These are phyloP conservation scores for Drosophila pseudotalamancana DNA, from an alignment of 2,888 invertebrate genomes.

Conservation along the genomic window DNA sequence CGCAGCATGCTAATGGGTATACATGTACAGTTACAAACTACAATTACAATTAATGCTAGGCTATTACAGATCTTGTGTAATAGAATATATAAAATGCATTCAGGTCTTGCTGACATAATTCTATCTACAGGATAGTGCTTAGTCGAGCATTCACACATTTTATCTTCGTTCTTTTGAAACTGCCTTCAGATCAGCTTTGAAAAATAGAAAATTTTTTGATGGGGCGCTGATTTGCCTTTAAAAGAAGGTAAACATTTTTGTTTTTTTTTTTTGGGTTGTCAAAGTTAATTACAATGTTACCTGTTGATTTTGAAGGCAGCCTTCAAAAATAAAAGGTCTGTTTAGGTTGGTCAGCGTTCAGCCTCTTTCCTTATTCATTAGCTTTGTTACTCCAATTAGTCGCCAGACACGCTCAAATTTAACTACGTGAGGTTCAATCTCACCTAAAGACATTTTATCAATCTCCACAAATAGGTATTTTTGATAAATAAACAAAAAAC, in stretches of 20 bases:
- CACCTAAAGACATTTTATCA: no score
- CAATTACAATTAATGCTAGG: neutral
- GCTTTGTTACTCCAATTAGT: conserved; percentile 33
- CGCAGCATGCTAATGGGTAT: neutral
- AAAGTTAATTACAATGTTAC: conserved; percentile 69
- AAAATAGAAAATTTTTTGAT: conserved; percentile 18
- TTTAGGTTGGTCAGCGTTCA: conserved; percentile 4
- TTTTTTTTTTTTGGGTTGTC: conserved; percentile 47
- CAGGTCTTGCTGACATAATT: neutral
- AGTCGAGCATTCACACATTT: neutral
- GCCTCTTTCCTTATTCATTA: conserved; percentile 30
- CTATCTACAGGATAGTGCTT: conserved; percentile 13
- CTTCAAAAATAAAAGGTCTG: conserved; percentile 27
- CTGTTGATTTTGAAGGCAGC: conserved; percentile 53
- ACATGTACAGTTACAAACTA: neutral
- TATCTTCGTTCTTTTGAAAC: neutral
- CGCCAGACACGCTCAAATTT: neutral
- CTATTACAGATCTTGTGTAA: neutral
- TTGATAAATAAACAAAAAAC: no score
- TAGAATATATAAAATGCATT: no score
- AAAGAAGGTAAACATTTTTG: conserved; percentile 52
- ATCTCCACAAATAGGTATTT: no score
- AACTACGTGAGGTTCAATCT: neutral
- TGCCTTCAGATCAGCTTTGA: conserved; percentile 15
- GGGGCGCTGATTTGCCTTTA: conserved; percentile 11